Evolutionary conservation across 2,797 vertebrate species (phyloP).

Genomic region (Hypotaenidia philippensis): DNA sequence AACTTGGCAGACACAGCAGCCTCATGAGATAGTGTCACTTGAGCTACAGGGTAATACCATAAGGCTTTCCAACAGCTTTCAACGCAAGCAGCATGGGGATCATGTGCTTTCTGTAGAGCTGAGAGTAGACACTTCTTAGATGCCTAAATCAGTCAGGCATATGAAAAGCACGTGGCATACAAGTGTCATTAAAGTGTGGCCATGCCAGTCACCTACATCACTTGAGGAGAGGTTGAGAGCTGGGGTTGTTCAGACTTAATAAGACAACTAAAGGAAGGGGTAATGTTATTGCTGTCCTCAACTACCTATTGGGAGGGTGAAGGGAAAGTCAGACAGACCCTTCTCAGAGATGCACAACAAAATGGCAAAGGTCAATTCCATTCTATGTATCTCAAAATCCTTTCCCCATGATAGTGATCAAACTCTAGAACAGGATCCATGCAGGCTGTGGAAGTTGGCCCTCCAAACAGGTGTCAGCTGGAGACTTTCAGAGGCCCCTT

Average conservation of each 20-base stretch:
- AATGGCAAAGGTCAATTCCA: neutral
- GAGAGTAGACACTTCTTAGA: neutral
- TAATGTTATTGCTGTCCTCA: neutral
- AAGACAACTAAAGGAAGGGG: neutral
- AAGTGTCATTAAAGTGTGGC: neutral
- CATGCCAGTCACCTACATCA: neutral
- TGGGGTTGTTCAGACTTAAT: neutral
- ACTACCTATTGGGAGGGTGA: neutral
- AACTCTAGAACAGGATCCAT: neutral
- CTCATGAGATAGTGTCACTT: rapidly evolving
- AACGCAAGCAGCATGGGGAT: neutral
- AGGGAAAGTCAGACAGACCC: neutral
- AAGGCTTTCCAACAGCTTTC: neutral
- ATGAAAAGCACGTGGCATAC: neutral
- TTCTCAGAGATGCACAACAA: neutral
- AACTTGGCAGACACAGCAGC: neutral
- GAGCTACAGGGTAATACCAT: rapidly evolving
- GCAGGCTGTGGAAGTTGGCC: neutral
- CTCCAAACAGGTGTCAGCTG: neutral
- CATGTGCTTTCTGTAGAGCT: neutral
- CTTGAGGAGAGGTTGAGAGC: neutral
- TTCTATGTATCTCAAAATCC: neutral
- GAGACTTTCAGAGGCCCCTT: neutral
- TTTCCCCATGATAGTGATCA: neutral
- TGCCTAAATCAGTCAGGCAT: neutral